phyloP scores from a whole-genome alignment of 1,140 invertebrate genomes.

The Drosophila hydei region DNA sequence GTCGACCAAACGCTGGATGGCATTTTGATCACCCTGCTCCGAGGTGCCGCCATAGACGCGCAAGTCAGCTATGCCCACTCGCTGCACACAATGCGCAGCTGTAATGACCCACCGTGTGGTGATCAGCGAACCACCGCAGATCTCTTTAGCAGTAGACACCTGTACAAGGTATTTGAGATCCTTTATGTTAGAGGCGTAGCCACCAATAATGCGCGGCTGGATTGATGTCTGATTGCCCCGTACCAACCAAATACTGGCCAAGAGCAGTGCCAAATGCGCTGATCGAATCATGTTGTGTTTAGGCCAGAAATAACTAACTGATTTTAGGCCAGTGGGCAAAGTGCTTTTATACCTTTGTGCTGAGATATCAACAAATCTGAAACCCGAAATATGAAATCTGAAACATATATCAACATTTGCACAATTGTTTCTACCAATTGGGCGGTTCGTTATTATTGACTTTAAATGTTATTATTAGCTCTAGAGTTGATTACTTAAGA shows the following conservation, averaged over 20 bases:
- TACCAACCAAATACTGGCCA: constrained; percentile 14
- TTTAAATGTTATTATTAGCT: constrained; percentile 2
- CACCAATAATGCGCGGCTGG: constrained; percentile 66
- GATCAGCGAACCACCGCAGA: constrained; percentile 64
- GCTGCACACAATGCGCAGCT: constrained; percentile 62
- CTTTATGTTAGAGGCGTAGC: constrained; percentile 44
- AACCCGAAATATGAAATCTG: not conserved
- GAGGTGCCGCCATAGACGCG: constrained; percentile 60
- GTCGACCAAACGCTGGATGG: constrained; percentile 32
- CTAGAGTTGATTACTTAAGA: constrained; percentile 3
- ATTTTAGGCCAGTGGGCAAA: constrained; percentile 3
- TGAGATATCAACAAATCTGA: constrained; percentile 35
- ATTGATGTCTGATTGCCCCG: not conserved
- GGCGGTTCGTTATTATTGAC: constrained; percentile 5
- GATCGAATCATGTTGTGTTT: constrained; percentile 2
- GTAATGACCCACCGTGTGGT: constrained; percentile 58
- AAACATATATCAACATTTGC: constrained; percentile 46
- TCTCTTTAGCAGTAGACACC: constrained; percentile 36
- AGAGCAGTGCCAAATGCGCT: constrained; percentile 23
- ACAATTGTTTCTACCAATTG: constrained; percentile 59
- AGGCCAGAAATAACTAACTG: constrained; percentile 17
- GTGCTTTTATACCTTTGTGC: constrained; percentile 34
- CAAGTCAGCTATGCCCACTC: constrained; percentile 13
- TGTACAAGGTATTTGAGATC: constrained; percentile 61
- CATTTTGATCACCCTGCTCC: constrained; percentile 42